phyloP scores from a whole-genome alignment of 2,888 invertebrate genomes.

The Antitype chi region DNA sequence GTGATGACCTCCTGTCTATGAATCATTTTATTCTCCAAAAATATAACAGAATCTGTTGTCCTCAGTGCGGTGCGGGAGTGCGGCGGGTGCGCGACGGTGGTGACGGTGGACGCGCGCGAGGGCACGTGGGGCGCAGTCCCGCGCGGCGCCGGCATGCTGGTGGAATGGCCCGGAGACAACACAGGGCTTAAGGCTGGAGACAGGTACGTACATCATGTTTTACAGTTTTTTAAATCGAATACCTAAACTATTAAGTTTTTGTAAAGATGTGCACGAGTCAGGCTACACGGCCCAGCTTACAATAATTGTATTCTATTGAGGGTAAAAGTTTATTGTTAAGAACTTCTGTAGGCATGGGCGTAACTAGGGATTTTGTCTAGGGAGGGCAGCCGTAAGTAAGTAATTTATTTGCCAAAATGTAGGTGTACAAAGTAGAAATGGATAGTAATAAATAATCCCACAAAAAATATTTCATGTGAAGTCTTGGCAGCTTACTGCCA shows the following conservation, averaged over 20 bases:
- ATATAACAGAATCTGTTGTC: background rate
- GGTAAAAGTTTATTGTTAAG: background rate
- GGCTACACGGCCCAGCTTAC: too few relatives aligned
- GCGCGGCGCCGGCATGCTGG: slow-evolving; percentile 92
- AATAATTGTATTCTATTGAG: background rate
- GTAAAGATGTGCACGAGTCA: background rate
- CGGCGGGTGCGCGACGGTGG: slow-evolving; percentile 85
- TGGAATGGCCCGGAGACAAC: slow-evolving; percentile 96
- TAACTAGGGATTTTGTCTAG: too few relatives aligned
- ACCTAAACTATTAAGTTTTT: background rate
- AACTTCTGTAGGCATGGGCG: too few relatives aligned
- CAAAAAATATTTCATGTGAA: too few relatives aligned
- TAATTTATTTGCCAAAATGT: too few relatives aligned
- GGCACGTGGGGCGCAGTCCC: slow-evolving; percentile 93
- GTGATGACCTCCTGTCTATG: background rate
- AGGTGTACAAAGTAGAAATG: too few relatives aligned
- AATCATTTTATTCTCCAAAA: background rate
- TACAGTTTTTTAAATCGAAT: background rate
- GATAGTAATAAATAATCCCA: too few relatives aligned
- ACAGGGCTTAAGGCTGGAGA: slow-evolving; percentile 94
- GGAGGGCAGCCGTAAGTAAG: too few relatives aligned
- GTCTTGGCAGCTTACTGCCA: too few relatives aligned
- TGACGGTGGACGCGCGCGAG: slow-evolving; percentile 93
- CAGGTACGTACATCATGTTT: slow-evolving; percentile 84
- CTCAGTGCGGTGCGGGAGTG: slow-evolving; percentile 82